Conservation (phyloP, 2,888 invertebrate genomes). For the Ethmia dodecea region DNA sequence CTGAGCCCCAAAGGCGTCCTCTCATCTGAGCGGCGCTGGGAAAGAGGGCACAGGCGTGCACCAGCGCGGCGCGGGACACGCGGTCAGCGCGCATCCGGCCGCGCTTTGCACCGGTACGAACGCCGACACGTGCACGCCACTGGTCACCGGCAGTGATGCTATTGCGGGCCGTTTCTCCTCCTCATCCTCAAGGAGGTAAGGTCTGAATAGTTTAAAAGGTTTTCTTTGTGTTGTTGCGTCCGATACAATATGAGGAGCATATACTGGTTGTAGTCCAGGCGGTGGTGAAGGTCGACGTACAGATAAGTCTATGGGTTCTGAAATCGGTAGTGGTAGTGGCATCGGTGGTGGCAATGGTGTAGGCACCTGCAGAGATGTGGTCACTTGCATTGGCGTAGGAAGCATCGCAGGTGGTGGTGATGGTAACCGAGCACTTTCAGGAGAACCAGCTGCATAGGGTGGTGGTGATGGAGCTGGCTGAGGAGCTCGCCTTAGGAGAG, state of each 20-base stretch:
- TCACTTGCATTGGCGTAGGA: constrained; percentile 25
- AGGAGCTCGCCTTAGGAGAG: constrained; percentile 75
- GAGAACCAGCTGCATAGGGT: constrained; percentile 60
- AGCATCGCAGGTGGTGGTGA: constrained; percentile 55
- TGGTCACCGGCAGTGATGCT: constrained; percentile 53
- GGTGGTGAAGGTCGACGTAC: constrained; percentile 52
- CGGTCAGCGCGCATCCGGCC: constrained; percentile 53
- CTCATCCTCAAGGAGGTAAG: constrained; percentile 83
- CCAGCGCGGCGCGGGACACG: constrained; percentile 76
- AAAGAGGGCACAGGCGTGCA: constrained; percentile 82
- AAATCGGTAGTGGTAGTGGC: constrained; percentile 31
- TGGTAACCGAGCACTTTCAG: constrained; percentile 63
- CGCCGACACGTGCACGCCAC: constrained; percentile 60
- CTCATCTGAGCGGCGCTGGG: constrained; percentile 69
- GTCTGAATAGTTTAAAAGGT: constrained; percentile 87
- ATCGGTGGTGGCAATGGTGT: constrained; percentile 33
- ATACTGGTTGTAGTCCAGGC: constrained; percentile 45
- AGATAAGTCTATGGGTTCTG: constrained; percentile 60
- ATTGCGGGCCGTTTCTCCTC: constrained; percentile 59
- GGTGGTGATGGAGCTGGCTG: constrained; percentile 70
- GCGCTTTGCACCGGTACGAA: constrained; percentile 69
- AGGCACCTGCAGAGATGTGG: constrained; percentile 34
- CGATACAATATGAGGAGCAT: constrained; percentile 35
- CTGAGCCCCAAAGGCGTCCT: constrained; percentile 51
- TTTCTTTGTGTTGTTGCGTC: constrained; percentile 63